Evolutionary conservation across 1,140 invertebrate species (phyloP), one percentile per base, ranked within the genome.

Genomic region (Phocides pigmalion): DNA sequence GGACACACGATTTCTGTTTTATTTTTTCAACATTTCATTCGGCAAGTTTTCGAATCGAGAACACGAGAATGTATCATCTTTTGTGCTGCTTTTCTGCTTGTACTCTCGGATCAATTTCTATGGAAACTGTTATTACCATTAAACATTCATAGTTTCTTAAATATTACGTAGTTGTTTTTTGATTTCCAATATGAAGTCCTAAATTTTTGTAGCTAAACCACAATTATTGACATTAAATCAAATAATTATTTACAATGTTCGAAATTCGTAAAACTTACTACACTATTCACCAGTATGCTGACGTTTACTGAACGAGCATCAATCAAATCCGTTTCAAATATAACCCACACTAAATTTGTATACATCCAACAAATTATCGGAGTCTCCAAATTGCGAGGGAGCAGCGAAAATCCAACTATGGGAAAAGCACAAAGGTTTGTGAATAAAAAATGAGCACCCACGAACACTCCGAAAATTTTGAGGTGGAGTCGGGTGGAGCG

Each of bases 381-480:
- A 44, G 53, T 20, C 51, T 25, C 17, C 3, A 42, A 44, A 32
- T 16, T n/a, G 25, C 11, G 22, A 19, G 4, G 11, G 2, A 16
- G 12, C 12, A 32, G 15, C 39, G 2, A 8, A 44, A 32, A 32
- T 32, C 39, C 20, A 44, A 58, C 54, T 58, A 58, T 58, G 41
- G 22, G 11, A 32, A 42, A 32, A 15, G 54, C 41, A 58, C 54
- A 58, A 58, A 58, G 25, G 39, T 44, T 28, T 58, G 20, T 58
- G 41, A 58, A 59, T 59, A 59, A 47, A 47, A 59, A 59, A 59
- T 59, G 41, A 59, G 19, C 56, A 59, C 17, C 42, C 28, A 32
- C 9, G 42, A 35, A 59, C 9, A 46, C 54, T 44, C 11, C 54
- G 15, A 59, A 59, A 47, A 35, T 61, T 61, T 61, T 39, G 19